Conservation (phyloP, 2,888 invertebrate species). For the Heliconius cydno region DNA sequence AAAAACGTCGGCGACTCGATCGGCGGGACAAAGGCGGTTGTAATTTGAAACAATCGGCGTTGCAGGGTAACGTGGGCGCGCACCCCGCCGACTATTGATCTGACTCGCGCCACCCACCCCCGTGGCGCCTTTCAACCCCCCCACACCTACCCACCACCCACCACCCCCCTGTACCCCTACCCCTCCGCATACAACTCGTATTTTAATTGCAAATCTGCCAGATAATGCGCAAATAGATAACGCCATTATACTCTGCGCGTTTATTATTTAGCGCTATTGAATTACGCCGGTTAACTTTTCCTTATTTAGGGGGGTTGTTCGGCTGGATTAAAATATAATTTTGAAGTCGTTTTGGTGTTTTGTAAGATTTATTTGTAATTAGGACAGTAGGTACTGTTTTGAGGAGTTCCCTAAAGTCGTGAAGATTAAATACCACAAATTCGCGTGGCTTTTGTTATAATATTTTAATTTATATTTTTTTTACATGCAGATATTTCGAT, state of each 20-base stretch:
- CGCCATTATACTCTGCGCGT: constrained; percentile 76
- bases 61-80: constrained; percentile 76
- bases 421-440: neutral
- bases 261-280: constrained; percentile 77
- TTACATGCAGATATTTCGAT: neutral
- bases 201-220: constrained; percentile 84
- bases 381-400: neutral
- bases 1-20: constrained; percentile 80
- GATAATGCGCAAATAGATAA: constrained; percentile 84
- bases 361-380: constrained; percentile 19
- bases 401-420: neutral
- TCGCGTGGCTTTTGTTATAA: neutral
- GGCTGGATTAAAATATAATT: constrained; percentile 3
- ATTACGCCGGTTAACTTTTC: constrained; percentile 49
- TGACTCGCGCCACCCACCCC: constrained; percentile 58
- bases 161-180: constrained; percentile 45
- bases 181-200: constrained; percentile 72
- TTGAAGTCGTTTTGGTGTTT: constrained; percentile 4
- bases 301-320: constrained; percentile 26
- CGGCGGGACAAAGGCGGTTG: constrained; percentile 81
- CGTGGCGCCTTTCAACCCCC: constrained; percentile 54
- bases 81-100: constrained; percentile 82
- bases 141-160: too few species aligned
- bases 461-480: neutral
- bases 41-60: constrained; percentile 83